A percentile compares a stretch with the other conserved stretches of the same genome.
Evolutionary conservation across 2,888 invertebrate genomes (phyloP).

Genomic region (Eulithis prunata): DNA sequence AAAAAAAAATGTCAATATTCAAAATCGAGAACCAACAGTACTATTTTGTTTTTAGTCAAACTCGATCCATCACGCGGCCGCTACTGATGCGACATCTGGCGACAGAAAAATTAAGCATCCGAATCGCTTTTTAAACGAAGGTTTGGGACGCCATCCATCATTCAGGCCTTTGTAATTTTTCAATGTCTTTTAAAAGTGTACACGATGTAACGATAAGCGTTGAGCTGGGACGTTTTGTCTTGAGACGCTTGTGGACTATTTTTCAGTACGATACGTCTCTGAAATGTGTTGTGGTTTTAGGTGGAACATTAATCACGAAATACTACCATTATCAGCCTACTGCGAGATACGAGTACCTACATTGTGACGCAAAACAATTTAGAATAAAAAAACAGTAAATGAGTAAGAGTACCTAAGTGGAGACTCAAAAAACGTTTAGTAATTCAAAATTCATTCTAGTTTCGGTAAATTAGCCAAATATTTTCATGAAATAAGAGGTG

Average conservation of each 20-base stretch:
- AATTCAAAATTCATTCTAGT: no score
- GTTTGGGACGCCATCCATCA: conserved; percentile 69
- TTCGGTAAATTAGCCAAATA: no score
- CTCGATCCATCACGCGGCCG: conserved; percentile 65
- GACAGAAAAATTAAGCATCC: conserved; percentile 76
- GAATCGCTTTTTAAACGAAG: conserved; percentile 75
- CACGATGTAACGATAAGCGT: conserved; percentile 29
- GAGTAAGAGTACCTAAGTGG: no score
- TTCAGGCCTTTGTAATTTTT: conserved; percentile 70
- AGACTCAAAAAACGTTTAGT: no score
- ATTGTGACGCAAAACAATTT: no score
- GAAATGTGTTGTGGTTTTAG: background rate
- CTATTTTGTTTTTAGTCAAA: conserved; percentile 43
- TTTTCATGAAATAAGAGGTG: no score
- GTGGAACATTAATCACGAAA: no score
- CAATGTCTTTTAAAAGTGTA: conserved; percentile 60
- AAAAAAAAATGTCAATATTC: no score
- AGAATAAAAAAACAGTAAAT: no score
- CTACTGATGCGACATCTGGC: conserved; percentile 62
- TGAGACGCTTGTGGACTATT: conserved; percentile 6
- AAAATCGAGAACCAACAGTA: conserved; percentile 28
- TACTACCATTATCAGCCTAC: no score
- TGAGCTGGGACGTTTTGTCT: conserved; percentile 2
- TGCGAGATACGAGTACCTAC: no score
- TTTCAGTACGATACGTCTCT: background rate